Base-by-base conservation (phyloP, 2,888 invertebrate species). In the Chironomus riparius region DNA sequence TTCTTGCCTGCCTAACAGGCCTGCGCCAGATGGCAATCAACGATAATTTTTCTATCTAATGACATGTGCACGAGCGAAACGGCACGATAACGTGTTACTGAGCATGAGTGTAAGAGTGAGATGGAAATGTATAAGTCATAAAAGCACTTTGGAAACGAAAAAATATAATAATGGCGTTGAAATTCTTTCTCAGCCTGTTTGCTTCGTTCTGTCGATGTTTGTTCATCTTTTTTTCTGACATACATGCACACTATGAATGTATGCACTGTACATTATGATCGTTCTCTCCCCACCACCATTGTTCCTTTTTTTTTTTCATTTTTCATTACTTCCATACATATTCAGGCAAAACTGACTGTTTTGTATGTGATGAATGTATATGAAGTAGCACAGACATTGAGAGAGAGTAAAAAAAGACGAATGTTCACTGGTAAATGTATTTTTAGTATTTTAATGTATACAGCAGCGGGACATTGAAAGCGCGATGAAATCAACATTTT, bases 91-190 rank as follows among this genome's bases (percentile, higher is more conserved):
- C 13, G 18, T 38, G 38, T 38, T 38, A 38, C 38, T 38, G 38
- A 38, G 38, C 38, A n/a, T 48, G 47, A 13, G 18, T 21, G 62
- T 24, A 13, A 65, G 65, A 65, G 65, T 13, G 65, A 65, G 21
- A 65, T 24, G 22, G 22, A 24, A 13, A 24, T 65, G 38, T 38
- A 38, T 38, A 15, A n/a, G 56, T 56, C 21, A 21, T 65, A 65
- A 22, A 65, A 65, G 15, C 15, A 15, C n/a, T 18, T 65, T 22
- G 21, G 24, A 24, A 65, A 65, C 18, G 56, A 56, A n/a, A 56
- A 70, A 70, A 70, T 70, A 70, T 70, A 72, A 38, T 72, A 72
- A 72, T 72, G 72, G 72, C 72, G 72, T 62, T 72, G 72, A 72
- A 70, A 72, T 62, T 61, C 62, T 72, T 72, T 62, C 50, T 72